Percentiles rank a stretch among this genome's conserved stretches.
phyloP scores from a whole-genome alignment of 2,113 vertebrate species.

The Otolemur garnettii region DNA sequence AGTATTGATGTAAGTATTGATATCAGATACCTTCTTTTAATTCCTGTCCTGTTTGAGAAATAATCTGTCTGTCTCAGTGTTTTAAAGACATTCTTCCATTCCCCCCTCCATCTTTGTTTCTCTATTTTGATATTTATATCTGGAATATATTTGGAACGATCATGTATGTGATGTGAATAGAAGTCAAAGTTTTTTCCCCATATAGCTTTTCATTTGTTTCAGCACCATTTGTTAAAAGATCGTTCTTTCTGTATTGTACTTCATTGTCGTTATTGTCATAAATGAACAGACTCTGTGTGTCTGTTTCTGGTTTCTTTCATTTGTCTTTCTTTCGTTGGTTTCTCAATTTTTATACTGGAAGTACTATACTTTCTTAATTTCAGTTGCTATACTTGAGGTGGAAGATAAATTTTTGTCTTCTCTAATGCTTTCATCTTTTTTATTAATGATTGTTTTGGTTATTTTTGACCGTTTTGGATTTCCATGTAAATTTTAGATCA shows the following conservation, averaged over 20 bases:
- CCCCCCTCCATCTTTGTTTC: not conserved
- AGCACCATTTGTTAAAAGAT: not conserved
- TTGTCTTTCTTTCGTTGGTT: not conserved
- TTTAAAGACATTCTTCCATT: not conserved
- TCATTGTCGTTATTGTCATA: not conserved
- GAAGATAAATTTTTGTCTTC: not conserved
- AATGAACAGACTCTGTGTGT: not conserved
- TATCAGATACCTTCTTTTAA: not conserved
- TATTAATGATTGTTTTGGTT: not conserved
- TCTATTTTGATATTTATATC: not conserved
- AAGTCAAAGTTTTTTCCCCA: not conserved
- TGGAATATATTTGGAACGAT: not conserved
- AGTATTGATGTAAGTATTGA: not conserved
- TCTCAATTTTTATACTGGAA: not conserved
- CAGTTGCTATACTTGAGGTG: not conserved
- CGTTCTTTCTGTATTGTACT: not conserved
- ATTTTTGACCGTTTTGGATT: not conserved
- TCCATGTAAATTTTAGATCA: not conserved
- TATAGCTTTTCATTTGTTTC: not conserved
- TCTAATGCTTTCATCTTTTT: not conserved
- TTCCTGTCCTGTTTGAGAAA: not conserved
- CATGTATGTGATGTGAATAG: not conserved
- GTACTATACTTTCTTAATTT: not conserved
- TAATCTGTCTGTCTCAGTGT: not conserved
- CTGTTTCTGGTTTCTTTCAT: not conserved